phyloP scores from a whole-genome alignment of 2,888 invertebrate species.

The Frankliniella intonsa region DNA sequence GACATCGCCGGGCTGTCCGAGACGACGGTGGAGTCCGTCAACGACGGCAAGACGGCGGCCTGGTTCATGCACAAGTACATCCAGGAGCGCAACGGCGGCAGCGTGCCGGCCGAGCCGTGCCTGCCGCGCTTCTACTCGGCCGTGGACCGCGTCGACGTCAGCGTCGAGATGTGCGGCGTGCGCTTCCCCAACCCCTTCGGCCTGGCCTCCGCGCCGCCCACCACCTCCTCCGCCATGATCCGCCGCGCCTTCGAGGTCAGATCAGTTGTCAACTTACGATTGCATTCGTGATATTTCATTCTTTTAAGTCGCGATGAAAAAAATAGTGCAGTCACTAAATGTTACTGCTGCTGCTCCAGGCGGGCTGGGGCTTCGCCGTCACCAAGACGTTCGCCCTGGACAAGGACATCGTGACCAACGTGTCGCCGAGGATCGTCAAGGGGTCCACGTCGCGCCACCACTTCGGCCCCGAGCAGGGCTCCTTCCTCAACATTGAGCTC shows the following conservation, averaged over 20 bases:
- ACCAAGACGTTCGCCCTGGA: conserved; percentile 95
- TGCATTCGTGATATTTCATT: not conserved
- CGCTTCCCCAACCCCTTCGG: conserved; percentile 96
- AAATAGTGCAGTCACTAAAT: too few relatives aligned
- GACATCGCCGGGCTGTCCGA: conserved; percentile 92
- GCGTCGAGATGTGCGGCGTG: conserved; percentile 87
- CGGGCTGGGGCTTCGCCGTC: conserved; percentile 96
- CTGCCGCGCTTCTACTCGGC: conserved; percentile 90
- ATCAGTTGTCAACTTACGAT: too few relatives aligned
- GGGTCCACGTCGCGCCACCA: conserved; percentile 88
- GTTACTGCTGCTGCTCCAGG: conserved; percentile 42
- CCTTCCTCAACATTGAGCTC: conserved; percentile 95
- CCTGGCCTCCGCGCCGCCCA: conserved; percentile 93
- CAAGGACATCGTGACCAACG: conserved; percentile 94
- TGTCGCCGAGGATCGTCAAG: conserved; percentile 92
- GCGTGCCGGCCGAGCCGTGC: conserved; percentile 60
- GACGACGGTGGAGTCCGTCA: conserved; percentile 97
- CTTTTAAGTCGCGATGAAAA: not conserved
- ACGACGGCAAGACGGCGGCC: conserved; percentile 96
- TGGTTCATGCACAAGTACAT: conserved; percentile 91
- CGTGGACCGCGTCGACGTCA: conserved; percentile 90
- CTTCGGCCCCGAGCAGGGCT: conserved; percentile 93
- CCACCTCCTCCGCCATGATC: conserved; percentile 92
- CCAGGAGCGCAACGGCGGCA: conserved; percentile 57
- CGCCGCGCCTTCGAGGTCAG: conserved; percentile 73